Base-by-base conservation (phyloP, 2,113 vertebrate genomes). In the Microtus ochrogaster region DNA sequence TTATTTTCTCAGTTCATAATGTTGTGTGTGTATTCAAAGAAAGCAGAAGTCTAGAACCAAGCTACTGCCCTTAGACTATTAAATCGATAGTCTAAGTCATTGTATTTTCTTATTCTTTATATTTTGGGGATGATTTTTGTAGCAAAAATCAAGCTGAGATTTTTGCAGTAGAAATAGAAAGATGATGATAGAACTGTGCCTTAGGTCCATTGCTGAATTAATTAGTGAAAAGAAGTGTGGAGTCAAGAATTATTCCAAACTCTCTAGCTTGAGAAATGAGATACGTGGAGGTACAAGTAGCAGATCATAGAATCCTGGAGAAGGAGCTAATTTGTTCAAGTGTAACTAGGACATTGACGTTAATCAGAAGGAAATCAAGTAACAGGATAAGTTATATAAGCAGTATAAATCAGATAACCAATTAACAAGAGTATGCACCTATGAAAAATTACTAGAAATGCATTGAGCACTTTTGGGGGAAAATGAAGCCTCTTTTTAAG, bases 401-500 rank as follows among this genome's bases (percentile, higher is more conserved):
- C 88, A 93, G 26, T 36, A 55, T 66, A 77, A 79, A 93, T 92
- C 83, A 87, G n/a, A 87, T 28, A 26, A 73, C 79, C 89, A 83
- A 24, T 73, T 88, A 84, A 72, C 89, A n/a, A 94, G 91, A 78
- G 33, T 82, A 88, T 26, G 85, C 13, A 26, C n/a, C 17, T 87
- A 65, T 79, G 63, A 91, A 79, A 87, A 89, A 85, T 88, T 77
- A 86, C 30, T 96, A 39, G 66, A 95, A 89, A 94, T 83, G 6
- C 22, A 95, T 61, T 81, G 21, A 73, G 78, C 79, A 90, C 17
- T 83, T 91, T 93, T 85, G 28, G 70, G 12, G 13, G 78, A 92
- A 94, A 89, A 81, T 90, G 66, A 90, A 92, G 33, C 21, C 24
- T 90, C 55, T 89, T 96, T 94, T 88, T 84, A 94, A 84, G 93